These are phyloP conservation scores for Penaeus japonicus DNA, from an alignment of 1,140 invertebrate genomes.

Conservation along the genomic window DNA sequence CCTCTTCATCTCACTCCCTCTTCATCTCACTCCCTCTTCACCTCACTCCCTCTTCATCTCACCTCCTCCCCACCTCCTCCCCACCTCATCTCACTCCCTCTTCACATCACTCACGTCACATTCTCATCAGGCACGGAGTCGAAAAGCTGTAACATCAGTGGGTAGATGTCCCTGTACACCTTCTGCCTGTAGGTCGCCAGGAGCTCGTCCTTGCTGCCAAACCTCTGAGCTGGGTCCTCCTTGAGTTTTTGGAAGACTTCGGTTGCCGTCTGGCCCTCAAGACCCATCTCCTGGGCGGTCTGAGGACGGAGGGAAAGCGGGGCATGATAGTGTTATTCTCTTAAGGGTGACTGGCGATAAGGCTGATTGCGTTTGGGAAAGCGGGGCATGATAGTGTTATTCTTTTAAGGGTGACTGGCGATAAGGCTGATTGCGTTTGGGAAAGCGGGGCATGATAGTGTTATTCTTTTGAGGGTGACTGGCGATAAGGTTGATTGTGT, in stretches of 20 bases:
- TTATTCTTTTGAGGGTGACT: too few species aligned
- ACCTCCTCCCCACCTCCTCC: background rate
- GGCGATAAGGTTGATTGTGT: too few species aligned
- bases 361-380: too few species aligned
- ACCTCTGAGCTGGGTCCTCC: constrained; percentile 43
- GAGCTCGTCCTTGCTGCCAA: constrained; percentile 60
- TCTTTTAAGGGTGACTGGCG: too few species aligned
- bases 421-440: too few species aligned
- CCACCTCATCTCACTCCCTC: background rate
- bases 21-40: too few species aligned
- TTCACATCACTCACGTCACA: constrained; percentile 43
- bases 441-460: too few species aligned
- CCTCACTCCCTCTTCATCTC: too few species aligned
- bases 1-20: too few species aligned
- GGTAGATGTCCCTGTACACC: constrained; percentile 61
- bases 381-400: too few species aligned
- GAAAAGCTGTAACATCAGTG: constrained; percentile 58
- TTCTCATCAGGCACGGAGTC: constrained; percentile 49
- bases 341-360: too few species aligned
- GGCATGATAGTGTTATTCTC: too few species aligned
- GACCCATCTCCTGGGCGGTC: constrained; percentile 56
- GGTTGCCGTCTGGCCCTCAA: constrained; percentile 52
- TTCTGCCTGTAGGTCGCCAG: constrained; percentile 61
- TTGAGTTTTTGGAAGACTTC: constrained; percentile 57
- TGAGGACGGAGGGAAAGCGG: constrained; percentile 10